Percentiles rank a stretch among this genome's conserved stretches.
Conservation (phyloP, 2,888 invertebrate species). For the Drosophila prostipennis region DNA sequence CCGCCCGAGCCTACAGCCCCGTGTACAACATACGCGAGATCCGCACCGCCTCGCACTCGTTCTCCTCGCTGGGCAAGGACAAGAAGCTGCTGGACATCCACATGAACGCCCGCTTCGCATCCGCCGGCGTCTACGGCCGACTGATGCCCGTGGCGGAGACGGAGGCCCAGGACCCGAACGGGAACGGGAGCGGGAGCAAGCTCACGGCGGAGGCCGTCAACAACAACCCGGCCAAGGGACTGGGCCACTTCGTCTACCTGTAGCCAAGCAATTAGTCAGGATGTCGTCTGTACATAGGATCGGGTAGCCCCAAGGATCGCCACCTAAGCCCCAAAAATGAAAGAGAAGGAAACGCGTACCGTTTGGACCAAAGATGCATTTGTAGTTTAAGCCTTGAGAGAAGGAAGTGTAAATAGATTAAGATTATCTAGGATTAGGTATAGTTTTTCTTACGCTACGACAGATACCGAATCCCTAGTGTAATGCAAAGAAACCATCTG, state of each 20-base stretch:
- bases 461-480: not conserved
- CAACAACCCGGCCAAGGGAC: slow-evolving; percentile 83
- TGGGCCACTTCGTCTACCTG: slow-evolving; percentile 84
- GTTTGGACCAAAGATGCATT: slow-evolving; percentile 75
- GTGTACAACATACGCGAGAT: slow-evolving; percentile 84
- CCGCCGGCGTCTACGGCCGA: slow-evolving; percentile 56
- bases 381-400: slow-evolving; percentile 52
- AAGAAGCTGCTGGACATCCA: slow-evolving; percentile 84
- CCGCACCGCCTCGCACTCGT: slow-evolving; percentile 83
- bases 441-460: slow-evolving; percentile 4
- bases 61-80: slow-evolving; percentile 84
- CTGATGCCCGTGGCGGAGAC: slow-evolving; percentile 61
- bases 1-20: slow-evolving; percentile 80
- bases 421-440: not conserved
- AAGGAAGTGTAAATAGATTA: slow-evolving; percentile 39
- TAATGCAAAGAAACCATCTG: slow-evolving; percentile 38
- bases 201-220: slow-evolving; percentile 81
- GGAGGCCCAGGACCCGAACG: slow-evolving; percentile 68
- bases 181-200: slow-evolving; percentile 49
- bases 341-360: slow-evolving; percentile 51
- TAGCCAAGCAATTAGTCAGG: slow-evolving; percentile 49
- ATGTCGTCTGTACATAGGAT: slow-evolving; percentile 18
- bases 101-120: slow-evolving; percentile 76
- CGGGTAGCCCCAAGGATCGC: not conserved
- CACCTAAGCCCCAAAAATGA: slow-evolving; percentile 17